Evolutionary conservation across 2,888 invertebrate species (phyloP), one percentile per base, ranked within the genome.

Genomic region (Cosmorhoe ocellata): DNA sequence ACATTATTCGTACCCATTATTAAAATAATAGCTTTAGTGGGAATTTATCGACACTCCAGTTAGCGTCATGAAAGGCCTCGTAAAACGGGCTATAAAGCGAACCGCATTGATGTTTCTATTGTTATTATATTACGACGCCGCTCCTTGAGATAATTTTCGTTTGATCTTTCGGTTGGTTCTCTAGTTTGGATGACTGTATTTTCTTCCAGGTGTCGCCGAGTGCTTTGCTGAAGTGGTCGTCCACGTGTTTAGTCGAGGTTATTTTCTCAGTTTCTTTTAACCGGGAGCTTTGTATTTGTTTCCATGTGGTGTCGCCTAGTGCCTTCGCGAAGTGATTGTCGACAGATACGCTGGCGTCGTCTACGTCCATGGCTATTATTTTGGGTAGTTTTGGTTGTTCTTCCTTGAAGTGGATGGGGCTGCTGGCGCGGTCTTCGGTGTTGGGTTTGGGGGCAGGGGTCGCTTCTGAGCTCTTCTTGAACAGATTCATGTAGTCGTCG

Each of bases 241-340:
- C 97, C 43, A 97, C 96, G 26, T 78, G 79, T 58, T 76, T 83
- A 33, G 68, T 74, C 1, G 76, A 66, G 51, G 80, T 76, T 31
- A 69, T 59, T 60, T 81, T 84, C 31, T 91, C 82, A 28, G 60
- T 79, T 52, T 85, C 87, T 75, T 92, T 91, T 73, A 86, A 70
- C 37, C 92, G 91, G 22, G 92, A 92, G 50, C 92, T 93, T 73
- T 94, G 94, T 55, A 94, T 85, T 78, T 94, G 93, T 58, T 91
- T 90, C 97, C 97, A 97, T 0, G 96, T 96, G 70, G 96, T 96
- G 72, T 96, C 96, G 22, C 94, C 94, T 36, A 97, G 87, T 0
- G 97, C 97, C 88, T 97, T 97, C 26, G 97, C 96, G 85, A 97
- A 97, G 77, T 97, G 97, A 76, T 97, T 97, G 84, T 97, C 97